These are phyloP conservation scores for Cepaea nemoralis DNA, from an alignment of 1,140 invertebrate genomes.

Conservation along the genomic window DNA sequence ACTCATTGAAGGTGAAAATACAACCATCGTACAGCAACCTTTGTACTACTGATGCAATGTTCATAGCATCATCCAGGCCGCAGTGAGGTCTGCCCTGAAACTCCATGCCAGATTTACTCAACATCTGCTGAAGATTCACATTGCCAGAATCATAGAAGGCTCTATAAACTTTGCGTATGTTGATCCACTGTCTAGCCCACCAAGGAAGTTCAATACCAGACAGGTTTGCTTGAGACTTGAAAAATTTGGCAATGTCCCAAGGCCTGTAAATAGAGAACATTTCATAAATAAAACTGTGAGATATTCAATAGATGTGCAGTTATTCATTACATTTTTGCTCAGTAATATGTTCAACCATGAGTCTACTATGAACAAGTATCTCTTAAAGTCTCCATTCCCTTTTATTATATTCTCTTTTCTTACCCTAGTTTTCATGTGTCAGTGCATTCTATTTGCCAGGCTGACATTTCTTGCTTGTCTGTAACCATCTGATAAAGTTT, in stretches of 20 bases:
- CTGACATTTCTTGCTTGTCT: too few species aligned
- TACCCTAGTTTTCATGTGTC: too few species aligned
- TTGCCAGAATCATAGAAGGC: conserved; percentile 71
- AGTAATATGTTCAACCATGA: too few species aligned
- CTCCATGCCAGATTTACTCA: conserved; percentile 73
- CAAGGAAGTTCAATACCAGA: conserved; percentile 74
- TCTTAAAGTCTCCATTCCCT: too few species aligned
- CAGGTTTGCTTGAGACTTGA: conserved; percentile 76
- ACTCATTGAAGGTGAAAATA: conserved; percentile 73
- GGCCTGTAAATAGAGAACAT: conserved; percentile 69
- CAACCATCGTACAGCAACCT: conserved; percentile 75
- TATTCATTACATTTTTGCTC: too few species aligned
- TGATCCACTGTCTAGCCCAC: conserved; percentile 76
- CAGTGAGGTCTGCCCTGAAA: conserved; percentile 77
- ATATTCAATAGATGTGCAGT: too few species aligned
- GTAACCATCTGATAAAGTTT: too few species aligned
- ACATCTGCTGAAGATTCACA: conserved; percentile 72
- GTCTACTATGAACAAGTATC: too few species aligned
- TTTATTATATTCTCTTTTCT: too few species aligned
- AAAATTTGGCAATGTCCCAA: conserved; percentile 78
- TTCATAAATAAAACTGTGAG: too few species aligned
- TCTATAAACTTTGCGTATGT: conserved; percentile 74
- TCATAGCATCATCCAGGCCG: conserved; percentile 77
- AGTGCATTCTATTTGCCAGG: too few species aligned
- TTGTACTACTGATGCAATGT: conserved; percentile 76